Evolutionary conservation across 2,888 invertebrate species (phyloP).

Genomic region (Endotricha flammealis): DNA sequence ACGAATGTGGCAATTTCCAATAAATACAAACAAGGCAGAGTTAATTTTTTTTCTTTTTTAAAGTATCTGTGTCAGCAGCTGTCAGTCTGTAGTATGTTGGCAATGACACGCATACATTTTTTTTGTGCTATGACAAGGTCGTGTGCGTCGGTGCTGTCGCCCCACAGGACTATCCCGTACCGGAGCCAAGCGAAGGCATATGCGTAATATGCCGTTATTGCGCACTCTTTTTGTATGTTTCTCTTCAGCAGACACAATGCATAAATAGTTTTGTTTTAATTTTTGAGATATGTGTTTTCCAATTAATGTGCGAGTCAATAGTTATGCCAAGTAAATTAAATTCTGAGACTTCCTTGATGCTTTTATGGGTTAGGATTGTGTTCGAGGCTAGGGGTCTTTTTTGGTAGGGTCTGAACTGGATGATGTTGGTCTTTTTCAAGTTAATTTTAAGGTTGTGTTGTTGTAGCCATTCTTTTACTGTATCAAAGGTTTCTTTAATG

Average conservation of each 20-base stretch:
- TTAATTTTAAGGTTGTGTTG: constrained; percentile 4
- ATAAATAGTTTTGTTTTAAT: constrained; percentile 5
- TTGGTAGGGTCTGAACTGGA: constrained; percentile 6
- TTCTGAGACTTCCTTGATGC: background rate
- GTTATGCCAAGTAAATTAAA: constrained; percentile 1
- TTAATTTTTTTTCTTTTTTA: too few species aligned
- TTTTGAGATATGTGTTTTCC: constrained; percentile 4
- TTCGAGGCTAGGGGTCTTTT: background rate
- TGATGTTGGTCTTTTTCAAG: constrained; percentile 1
- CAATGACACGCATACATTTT: too few species aligned
- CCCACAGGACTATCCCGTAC: too few species aligned
- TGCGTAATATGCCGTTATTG: constrained; percentile 7
- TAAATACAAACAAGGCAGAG: too few species aligned
- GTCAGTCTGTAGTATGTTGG: too few species aligned
- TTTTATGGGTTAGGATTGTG: background rate
- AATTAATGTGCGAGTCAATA: constrained; percentile 4
- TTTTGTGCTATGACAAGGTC: too few species aligned
- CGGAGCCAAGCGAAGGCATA: constrained; percentile 4
- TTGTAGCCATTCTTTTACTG: background rate
- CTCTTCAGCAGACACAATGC: background rate
- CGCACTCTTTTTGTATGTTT: background rate
- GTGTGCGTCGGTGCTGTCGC: too few species aligned
- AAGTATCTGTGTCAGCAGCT: too few species aligned
- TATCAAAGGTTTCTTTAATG: background rate
- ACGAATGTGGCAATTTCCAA: too few species aligned